Evolutionary conservation across 2,113 vertebrate species (phyloP).

Genomic region (Passer montanus): DNA sequence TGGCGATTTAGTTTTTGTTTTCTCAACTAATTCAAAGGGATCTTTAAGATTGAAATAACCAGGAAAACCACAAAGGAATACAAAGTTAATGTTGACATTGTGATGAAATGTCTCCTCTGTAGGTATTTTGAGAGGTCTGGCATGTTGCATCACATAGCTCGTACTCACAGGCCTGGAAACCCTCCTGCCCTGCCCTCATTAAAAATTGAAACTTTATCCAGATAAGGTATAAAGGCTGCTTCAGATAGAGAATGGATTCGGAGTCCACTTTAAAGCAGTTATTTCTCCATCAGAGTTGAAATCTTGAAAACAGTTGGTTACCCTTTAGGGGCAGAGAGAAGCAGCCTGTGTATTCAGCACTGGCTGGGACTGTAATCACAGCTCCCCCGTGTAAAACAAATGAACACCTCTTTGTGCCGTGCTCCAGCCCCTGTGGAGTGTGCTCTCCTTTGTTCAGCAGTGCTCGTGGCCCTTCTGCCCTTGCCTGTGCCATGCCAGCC

Average conservation of each 20-base stretch:
- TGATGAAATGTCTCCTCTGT: neutral
- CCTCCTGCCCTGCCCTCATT: conserved; percentile 43
- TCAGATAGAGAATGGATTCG: neutral
- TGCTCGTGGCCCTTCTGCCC: neutral
- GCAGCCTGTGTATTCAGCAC: neutral
- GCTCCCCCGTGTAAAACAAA: neutral
- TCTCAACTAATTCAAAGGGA: neutral
- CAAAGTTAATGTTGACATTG: neutral
- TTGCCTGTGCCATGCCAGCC: neutral
- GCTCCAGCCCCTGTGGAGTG: neutral
- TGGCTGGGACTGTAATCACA: conserved; percentile 1
- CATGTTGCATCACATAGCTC: conserved; percentile 22
- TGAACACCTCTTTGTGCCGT: neutral
- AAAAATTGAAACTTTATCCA: conserved; percentile 44
- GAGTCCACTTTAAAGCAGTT: neutral
- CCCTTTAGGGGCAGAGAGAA: neutral
- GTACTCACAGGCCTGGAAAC: conserved; percentile 53
- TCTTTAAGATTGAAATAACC: neutral
- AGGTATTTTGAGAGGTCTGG: conserved; percentile 38
- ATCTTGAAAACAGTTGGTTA: neutral
- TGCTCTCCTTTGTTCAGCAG: neutral
- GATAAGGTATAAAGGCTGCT: conserved; percentile 20
- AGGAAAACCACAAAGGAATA: neutral
- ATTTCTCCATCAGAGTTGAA: neutral
- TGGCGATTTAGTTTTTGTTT: neutral